Conservation (phyloP, 2,113 vertebrate genomes). For the Phaethon lepturus region DNA sequence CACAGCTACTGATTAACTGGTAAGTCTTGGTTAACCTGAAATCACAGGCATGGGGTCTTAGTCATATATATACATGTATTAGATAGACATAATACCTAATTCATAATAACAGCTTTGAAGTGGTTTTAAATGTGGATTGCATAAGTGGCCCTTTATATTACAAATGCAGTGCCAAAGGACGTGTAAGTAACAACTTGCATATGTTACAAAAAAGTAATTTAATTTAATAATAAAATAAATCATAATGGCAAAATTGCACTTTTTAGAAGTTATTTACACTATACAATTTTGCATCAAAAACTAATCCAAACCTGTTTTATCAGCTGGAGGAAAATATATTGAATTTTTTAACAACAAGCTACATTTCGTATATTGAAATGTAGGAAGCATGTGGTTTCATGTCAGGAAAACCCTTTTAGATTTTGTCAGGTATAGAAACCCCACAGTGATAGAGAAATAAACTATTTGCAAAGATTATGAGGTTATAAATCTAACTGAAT, state of each 20-base stretch:
- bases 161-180: background rate
- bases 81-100: background rate
- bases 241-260: background rate
- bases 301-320: background rate
- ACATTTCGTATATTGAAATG: background rate
- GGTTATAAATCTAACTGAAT: background rate
- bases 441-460: accelerated
- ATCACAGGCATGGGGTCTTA: background rate
- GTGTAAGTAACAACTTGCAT: background rate
- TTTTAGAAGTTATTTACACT: background rate
- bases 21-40: background rate
- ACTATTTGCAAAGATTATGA: background rate
- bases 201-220: background rate
- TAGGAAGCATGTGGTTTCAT: background rate
- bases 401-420: background rate
- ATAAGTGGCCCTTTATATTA: background rate
- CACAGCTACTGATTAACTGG: background rate
- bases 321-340: background rate
- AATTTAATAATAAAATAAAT: background rate
- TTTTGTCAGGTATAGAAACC: background rate
- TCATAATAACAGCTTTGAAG: background rate
- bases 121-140: background rate
- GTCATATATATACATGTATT: background rate
- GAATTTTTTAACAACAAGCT: background rate
- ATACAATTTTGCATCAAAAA: background rate